Conservation (phyloP, 1,140 invertebrate genomes). For the Araneus ventricosus region DNA sequence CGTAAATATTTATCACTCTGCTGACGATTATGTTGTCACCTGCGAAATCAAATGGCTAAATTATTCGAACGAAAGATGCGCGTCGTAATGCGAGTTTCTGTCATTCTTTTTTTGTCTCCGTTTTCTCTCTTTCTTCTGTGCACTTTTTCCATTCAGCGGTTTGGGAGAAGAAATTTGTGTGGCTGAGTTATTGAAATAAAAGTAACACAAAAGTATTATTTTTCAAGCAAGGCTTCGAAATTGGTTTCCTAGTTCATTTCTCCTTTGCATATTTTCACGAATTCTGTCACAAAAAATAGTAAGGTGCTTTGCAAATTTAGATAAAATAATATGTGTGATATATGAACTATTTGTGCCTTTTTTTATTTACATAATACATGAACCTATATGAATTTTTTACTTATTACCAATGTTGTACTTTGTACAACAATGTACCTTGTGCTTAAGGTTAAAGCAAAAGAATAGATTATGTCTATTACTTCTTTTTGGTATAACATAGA, state of each 20-base stretch:
- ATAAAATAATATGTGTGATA: background rate
- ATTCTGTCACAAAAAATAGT: background rate
- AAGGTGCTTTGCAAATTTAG: background rate
- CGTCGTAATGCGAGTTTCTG: background rate
- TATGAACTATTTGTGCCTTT: too few species aligned
- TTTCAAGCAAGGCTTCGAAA: background rate
- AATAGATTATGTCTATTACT: too few species aligned
- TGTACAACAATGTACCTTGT: too few species aligned
- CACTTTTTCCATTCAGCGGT: background rate
- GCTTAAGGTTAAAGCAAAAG: too few species aligned
- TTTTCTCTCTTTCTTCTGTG: background rate
- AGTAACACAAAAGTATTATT: conserved; percentile 11
- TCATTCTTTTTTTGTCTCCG: background rate
- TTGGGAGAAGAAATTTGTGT: background rate
- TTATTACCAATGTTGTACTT: too few species aligned
- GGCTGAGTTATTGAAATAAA: background rate
- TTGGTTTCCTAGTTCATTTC: background rate
- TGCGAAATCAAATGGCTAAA: conserved; percentile 50
- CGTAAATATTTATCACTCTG: conserved; percentile 58
- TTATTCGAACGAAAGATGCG: conserved; percentile 37
- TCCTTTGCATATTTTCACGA: background rate
- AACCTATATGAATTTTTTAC: too few species aligned
- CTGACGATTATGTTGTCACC: conserved; percentile 47
- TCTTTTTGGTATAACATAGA: too few species aligned
- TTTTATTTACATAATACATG: too few species aligned